Evolutionary conservation across 1,140 invertebrate genomes (phyloP), one percentile per base, ranked within the genome.

Genomic region (Holotrichia oblita): DNA sequence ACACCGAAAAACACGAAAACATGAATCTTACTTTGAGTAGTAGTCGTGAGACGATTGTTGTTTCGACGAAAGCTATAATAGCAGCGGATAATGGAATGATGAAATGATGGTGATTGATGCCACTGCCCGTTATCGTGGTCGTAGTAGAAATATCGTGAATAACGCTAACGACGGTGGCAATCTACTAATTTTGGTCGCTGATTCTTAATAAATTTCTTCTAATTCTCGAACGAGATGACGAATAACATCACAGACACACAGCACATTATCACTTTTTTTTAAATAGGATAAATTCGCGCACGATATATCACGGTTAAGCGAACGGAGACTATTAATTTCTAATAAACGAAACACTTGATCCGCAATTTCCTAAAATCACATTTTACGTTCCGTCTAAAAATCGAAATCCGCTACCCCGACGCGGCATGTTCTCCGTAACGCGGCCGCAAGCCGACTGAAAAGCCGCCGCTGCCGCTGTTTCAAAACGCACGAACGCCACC

Each of bases 201-300:
- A 69, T 34, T 24, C 61, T 27, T 69, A 34, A 27, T 69, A 34
- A 69, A 69, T 69, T 69, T 69, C 61, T 69, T 69, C 61, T 69
- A 20, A 69, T 69, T 69, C 61, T 69, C 24, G 2, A 69, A 69
- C 22, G 22, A 69, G 17, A 20, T 22, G 61, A 69, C 27, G 61
- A 69, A 69, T 69, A 20, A 69, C 61, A 69, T 69, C 61, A 69
- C 61, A 69, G 61, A 69, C 61, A 20, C 61, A 27, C 22, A 69
- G 61, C 61, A 69, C 61, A 69, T 69, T 69, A 69, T 69, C 61
- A 69, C 61, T 69, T 69, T 48, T 44, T 69, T 69, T 69, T 17
- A 27, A 27, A 69, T 69, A 69, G 24, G 10, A 69, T 27, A 69
- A 69, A 69, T 27, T 24, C 20, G 61, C 61, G 61, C 61, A 34